Conservation (phyloP, 2,113 vertebrate species). For the Illadopsis cleaveri region DNA sequence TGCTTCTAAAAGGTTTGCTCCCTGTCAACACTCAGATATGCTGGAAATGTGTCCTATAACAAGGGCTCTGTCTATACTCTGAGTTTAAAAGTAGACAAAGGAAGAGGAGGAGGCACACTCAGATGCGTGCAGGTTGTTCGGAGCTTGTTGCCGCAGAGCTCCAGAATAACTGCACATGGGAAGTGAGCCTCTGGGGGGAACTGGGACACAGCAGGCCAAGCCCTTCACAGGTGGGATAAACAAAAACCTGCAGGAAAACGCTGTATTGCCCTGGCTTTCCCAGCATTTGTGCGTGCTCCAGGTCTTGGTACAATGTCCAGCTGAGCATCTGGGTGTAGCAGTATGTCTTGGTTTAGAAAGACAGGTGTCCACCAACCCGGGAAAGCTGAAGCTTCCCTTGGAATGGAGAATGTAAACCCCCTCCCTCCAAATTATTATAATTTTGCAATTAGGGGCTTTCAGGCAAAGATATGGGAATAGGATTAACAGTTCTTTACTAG, state of each 20-base stretch:
- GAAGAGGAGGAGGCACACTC: not conserved
- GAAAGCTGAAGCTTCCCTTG: no score
- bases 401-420: no score
- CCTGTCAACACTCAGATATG: not conserved
- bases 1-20: not conserved
- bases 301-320: not conserved
- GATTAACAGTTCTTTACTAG: no score
- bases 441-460: no score
- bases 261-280: not conserved
- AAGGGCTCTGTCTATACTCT: not conserved
- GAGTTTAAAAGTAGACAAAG: not conserved
- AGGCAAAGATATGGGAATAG: no score
- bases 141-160: rapidly evolving
- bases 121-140: not conserved
- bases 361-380: no score
- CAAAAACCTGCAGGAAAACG: not conserved
- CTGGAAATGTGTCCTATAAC: not conserved
- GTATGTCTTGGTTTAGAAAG: no score
- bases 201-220: not conserved
- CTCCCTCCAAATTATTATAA: no score
- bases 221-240: not conserved
- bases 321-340: not conserved
- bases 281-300: not conserved
- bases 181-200: not conserved
- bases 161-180: not conserved